Conservation (phyloP, 2,888 invertebrate species). For the Podotricha telesiphe region DNA sequence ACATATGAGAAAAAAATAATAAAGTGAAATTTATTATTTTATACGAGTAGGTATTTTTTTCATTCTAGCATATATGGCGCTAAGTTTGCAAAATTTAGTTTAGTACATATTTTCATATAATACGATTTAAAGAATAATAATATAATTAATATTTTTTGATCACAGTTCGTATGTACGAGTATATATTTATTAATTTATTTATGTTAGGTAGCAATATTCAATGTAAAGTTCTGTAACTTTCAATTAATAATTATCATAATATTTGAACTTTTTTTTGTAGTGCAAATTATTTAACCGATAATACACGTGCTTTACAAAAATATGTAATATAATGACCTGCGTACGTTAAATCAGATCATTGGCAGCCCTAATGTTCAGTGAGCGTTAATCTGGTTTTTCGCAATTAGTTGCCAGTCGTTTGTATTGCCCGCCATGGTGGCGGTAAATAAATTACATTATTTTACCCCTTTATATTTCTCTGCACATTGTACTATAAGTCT, state of each 20-base stretch:
- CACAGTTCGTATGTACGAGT: no score
- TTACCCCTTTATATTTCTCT: conserved; percentile 63
- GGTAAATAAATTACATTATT: conserved; percentile 63
- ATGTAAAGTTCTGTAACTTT: no score
- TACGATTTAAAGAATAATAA: no score
- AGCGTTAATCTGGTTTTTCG: conserved; percentile 80
- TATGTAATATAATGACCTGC: neutral
- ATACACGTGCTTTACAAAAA: neutral
- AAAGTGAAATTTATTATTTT: neutral
- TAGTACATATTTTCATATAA: no score
- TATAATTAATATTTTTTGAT: no score
- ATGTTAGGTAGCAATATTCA: no score
- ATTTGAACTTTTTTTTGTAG: neutral
- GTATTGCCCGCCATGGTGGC: conserved; percentile 64
- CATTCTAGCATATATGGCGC: no score
- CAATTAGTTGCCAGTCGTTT: conserved; percentile 75
- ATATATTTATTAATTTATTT: no score
- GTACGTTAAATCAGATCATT: conserved; percentile 39
- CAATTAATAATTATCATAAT: no score
- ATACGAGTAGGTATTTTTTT: no score
- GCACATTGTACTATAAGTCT: conserved; percentile 55
- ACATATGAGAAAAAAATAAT: neutral
- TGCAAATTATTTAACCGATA: neutral
- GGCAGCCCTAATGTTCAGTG: conserved; percentile 54
- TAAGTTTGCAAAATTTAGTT: no score